phyloP scores from a whole-genome alignment of 2,113 vertebrate species.

The Corapipo altera region DNA sequence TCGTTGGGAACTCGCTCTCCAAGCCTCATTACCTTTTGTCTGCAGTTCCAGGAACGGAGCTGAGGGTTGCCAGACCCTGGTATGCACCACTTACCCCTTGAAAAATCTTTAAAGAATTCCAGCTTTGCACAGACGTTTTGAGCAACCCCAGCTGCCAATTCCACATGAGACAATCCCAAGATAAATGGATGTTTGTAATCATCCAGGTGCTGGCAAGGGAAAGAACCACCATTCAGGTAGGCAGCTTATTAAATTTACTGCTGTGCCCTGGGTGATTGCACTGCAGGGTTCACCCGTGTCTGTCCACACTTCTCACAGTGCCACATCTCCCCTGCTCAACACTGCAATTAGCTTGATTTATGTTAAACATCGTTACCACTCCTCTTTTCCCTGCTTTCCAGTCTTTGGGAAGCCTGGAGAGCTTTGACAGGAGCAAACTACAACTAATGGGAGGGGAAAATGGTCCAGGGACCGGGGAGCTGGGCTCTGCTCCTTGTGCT shows the following conservation, averaged over 20 bases:
- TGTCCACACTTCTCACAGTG: not conserved
- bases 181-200: conserved; percentile 46
- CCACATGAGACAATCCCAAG: conserved; percentile 36
- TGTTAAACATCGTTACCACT: not conserved
- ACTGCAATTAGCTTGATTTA: not conserved
- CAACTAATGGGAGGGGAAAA: not conserved
- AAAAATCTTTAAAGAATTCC: conserved; percentile 43
- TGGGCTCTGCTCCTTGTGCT: not conserved
- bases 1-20: conserved; percentile 9
- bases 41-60: not conserved
- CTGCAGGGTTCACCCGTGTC: not conserved
- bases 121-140: not conserved
- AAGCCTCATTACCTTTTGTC: conserved; percentile 53
- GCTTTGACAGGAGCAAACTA: not conserved
- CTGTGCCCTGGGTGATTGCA: not conserved
- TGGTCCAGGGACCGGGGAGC: rapidly evolving
- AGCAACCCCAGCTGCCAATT: conserved; percentile 44
- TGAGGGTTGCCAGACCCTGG: conserved; percentile 23
- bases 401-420: not conserved
- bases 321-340: not conserved
- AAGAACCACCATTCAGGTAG: conserved; percentile 13
- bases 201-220: not conserved
- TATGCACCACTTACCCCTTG: conserved; percentile 5
- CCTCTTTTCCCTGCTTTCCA: not conserved
- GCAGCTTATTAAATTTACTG: not conserved